Conservation (phyloP, 2,797 vertebrate species). For the Helarctos malayanus region DNA sequence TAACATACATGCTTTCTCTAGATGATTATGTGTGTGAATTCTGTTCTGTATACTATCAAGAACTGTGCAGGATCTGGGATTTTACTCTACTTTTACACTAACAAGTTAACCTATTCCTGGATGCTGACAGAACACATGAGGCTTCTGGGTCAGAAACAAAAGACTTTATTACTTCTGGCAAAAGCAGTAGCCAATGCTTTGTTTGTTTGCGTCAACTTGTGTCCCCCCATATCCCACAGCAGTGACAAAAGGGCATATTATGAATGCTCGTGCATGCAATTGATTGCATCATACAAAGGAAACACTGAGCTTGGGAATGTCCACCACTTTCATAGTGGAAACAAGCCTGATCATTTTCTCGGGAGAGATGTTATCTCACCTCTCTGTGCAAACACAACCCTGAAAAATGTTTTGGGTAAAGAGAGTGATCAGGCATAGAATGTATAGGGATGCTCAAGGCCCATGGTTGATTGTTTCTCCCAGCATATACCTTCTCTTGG, state of each 20-base stretch:
- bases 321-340: background rate
- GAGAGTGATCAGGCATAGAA: background rate
- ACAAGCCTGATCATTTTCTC: background rate
- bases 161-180: background rate
- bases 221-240: background rate
- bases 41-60: background rate
- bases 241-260: background rate
- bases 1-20: background rate
- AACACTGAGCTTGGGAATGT: background rate
- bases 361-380: background rate
- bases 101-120: background rate
- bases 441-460: background rate
- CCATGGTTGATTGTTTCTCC: background rate
- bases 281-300: background rate
- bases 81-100: background rate
- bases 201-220: background rate
- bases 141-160: conserved; percentile 38
- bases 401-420: background rate
- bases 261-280: background rate
- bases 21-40: background rate
- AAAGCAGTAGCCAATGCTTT: background rate
- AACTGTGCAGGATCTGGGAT: background rate
- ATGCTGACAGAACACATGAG: conserved; percentile 30
- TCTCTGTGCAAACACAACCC: background rate
- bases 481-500: background rate